These are phyloP conservation scores for Urocyon cinereoargenteus DNA, from an alignment of 2,797 vertebrate genomes.

Conservation along the genomic window DNA sequence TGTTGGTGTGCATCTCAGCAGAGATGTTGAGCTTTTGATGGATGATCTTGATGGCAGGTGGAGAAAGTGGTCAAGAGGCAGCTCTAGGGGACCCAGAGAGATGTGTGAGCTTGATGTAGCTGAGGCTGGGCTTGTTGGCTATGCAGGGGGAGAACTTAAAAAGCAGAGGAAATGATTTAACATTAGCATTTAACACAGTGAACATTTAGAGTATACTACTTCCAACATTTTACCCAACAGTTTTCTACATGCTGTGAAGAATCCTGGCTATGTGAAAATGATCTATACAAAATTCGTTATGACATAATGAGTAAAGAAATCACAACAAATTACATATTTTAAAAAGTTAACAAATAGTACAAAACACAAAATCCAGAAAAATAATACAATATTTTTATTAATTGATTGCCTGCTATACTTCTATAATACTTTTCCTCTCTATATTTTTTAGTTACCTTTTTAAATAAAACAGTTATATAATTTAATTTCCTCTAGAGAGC, in stretches of 20 bases:
- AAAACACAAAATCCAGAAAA: background rate
- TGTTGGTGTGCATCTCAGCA: background rate
- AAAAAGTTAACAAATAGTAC: background rate
- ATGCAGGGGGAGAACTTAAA: background rate
- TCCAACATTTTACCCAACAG: background rate
- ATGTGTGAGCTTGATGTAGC: background rate
- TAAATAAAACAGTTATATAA: background rate
- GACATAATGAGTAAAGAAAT: background rate
- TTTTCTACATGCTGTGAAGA: accelerated
- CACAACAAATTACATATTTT: background rate
- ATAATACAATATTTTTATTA: background rate
- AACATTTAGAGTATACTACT: background rate
- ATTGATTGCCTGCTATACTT: background rate
- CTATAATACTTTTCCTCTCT: background rate
- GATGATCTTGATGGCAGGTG: background rate
- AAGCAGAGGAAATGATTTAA: background rate
- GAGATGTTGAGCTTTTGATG: background rate
- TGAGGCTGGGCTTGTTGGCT: background rate
- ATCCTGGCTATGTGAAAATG: background rate
- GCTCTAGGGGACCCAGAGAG: background rate
- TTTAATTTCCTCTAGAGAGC: background rate
- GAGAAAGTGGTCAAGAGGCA: background rate
- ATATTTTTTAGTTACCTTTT: background rate
- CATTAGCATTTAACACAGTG: background rate
- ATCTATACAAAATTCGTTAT: background rate